These are phyloP conservation scores for Coptodon rendalli DNA, from an alignment of 2,113 vertebrate species.

Conservation along the genomic window DNA sequence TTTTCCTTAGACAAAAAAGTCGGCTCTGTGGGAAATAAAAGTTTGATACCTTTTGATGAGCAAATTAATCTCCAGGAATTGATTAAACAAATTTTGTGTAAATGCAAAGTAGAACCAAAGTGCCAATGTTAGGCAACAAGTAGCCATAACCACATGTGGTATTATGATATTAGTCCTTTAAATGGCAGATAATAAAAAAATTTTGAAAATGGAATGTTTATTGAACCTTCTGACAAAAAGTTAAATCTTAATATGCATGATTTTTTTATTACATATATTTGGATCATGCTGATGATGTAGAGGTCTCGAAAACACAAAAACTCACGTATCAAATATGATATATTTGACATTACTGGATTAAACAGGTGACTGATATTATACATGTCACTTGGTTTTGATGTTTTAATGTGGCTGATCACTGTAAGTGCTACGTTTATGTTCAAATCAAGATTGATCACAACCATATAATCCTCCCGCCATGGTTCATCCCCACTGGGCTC, in stretches of 20 bases:
- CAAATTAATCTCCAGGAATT: not conserved
- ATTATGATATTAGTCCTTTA: not conserved
- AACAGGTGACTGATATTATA: not conserved
- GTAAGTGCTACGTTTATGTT: not conserved
- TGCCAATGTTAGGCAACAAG: not conserved
- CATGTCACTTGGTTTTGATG: not conserved
- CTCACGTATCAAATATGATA: rapidly evolving
- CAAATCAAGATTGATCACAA: not conserved
- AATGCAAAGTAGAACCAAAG: not conserved
- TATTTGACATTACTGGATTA: not conserved
- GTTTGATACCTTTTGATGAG: not conserved
- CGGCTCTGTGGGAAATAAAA: not conserved
- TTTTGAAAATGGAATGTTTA: not conserved
- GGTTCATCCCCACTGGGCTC: not conserved
- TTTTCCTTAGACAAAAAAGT: not conserved
- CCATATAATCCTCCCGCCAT: not conserved
- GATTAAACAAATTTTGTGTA: not conserved
- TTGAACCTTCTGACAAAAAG: not conserved
- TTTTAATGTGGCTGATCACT: not conserved
- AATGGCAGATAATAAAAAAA: not conserved
- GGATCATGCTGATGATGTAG: not conserved
- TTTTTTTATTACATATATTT: not conserved
- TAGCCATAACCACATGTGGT: not conserved
- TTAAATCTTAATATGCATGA: not conserved
- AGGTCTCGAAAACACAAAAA: not conserved